These are phyloP conservation scores for Monochamus saltuarius DNA, from an alignment of 1,140 invertebrate genomes.

Conservation along the genomic window DNA sequence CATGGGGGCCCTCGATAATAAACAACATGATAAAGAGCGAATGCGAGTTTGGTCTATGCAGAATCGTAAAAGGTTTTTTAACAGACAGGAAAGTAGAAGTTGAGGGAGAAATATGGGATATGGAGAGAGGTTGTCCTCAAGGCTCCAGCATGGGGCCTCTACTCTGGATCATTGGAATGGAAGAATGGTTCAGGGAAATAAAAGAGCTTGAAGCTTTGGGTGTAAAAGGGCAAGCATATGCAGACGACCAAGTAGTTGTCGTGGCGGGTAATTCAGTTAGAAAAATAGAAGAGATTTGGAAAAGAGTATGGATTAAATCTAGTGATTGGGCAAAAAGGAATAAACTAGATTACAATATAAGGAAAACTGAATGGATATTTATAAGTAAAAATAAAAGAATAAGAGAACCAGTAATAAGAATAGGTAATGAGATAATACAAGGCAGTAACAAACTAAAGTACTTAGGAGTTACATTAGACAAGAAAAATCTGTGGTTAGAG, in stretches of 20 bases:
- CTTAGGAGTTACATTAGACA: slow-evolving; percentile 28
- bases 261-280: slow-evolving; percentile 22
- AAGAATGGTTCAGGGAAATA: slow-evolving; percentile 23
- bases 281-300: slow-evolving; percentile 18
- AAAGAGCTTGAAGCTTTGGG: slow-evolving; percentile 11
- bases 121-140: slow-evolving; percentile 35
- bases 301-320: slow-evolving; percentile 1
- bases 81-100: slow-evolving; percentile 16
- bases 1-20: slow-evolving; percentile 7
- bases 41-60: background rate
- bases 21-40: background rate
- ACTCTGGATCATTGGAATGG: slow-evolving; percentile 31
- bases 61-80: slow-evolving; percentile 16
- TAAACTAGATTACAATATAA: slow-evolving; percentile 24
- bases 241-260: slow-evolving; percentile 25
- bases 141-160: slow-evolving; percentile 31
- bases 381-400: background rate
- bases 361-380: slow-evolving; percentile 31
- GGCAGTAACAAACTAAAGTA: slow-evolving; percentile 18
- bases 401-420: slow-evolving; percentile 22
- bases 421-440: background rate
- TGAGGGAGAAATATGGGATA: slow-evolving; percentile 3
- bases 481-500: slow-evolving; percentile 16
- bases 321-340: background rate
- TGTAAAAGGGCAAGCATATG: slow-evolving; percentile 18